phyloP scores from a whole-genome alignment of 2,113 vertebrate species.

The Polypterus bichir region DNA sequence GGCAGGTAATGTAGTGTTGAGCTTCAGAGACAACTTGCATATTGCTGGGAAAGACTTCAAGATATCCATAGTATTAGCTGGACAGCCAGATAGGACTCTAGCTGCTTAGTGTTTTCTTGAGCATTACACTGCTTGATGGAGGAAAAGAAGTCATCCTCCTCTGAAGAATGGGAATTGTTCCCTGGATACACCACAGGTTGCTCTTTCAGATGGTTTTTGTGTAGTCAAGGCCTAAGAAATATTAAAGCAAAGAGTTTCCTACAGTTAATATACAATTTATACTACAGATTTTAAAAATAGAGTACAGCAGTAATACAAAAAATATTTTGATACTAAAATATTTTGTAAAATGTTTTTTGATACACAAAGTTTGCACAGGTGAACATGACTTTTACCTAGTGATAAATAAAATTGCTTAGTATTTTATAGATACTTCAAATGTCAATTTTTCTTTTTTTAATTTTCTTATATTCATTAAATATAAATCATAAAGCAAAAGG shows the following conservation, averaged over 20 bases:
- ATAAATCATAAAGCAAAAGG: slow-evolving; percentile 1
- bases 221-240: slow-evolving; percentile 17
- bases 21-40: slow-evolving; percentile 13
- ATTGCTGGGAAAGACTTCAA: slow-evolving; percentile 8
- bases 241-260: slow-evolving; percentile 11
- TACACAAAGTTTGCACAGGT: background rate
- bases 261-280: slow-evolving; percentile 8
- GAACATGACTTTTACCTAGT: slow-evolving; percentile 2
- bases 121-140: slow-evolving; percentile 8
- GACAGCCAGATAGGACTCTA: slow-evolving; percentile 13
- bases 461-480: background rate
- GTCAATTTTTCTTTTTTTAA: background rate
- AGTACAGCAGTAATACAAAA: slow-evolving; percentile 8
- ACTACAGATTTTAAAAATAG: slow-evolving; percentile 8
- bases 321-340: slow-evolving; percentile 9
- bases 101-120: slow-evolving; percentile 9
- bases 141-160: slow-evolving; percentile 12
- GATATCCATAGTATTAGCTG: slow-evolving; percentile 12
- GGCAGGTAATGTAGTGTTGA: slow-evolving; percentile 17
- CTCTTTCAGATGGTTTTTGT: slow-evolving; percentile 14
- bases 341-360: background rate
- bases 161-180: slow-evolving; percentile 11
- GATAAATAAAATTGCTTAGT: slow-evolving; percentile 1
- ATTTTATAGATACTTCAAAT: background rate
- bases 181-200: slow-evolving; percentile 1